These are phyloP conservation scores for Torymus texanus DNA, from an alignment of 2,888 invertebrate genomes.

Conservation along the genomic window DNA sequence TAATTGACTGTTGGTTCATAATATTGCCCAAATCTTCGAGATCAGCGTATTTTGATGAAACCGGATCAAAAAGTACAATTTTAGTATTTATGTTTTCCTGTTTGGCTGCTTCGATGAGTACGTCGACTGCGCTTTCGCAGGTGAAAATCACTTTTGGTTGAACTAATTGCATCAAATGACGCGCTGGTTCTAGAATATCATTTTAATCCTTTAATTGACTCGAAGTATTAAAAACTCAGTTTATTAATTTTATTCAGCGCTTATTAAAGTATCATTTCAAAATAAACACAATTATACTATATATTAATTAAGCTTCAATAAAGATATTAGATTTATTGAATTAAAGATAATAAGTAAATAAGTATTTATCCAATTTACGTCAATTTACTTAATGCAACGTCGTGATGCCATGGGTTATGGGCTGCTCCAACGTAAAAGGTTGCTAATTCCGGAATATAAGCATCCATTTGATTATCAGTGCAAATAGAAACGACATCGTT, in stretches of 20 bases:
- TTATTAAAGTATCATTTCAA: too few species aligned
- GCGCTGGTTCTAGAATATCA: conserved; percentile 60
- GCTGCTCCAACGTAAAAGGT: conserved; percentile 63
- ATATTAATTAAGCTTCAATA: too few species aligned
- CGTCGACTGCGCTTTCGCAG: conserved; percentile 38
- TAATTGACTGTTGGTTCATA: conserved; percentile 53
- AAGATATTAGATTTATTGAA: too few species aligned
- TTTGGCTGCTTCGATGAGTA: conserved; percentile 54
- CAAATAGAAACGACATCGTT: conserved; percentile 64
- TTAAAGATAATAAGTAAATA: too few species aligned
- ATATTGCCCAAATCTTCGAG: conserved; percentile 58
- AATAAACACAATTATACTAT: too few species aligned
- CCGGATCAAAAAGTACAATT: conserved; percentile 61
- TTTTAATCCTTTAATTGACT: too few species aligned
- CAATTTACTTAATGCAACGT: conserved; percentile 61
- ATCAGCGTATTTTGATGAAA: conserved; percentile 45
- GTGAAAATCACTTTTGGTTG: conserved; percentile 66
- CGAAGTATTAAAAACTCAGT: too few species aligned
- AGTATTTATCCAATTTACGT: too few species aligned
- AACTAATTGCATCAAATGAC: conserved; percentile 60
- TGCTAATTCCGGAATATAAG: conserved; percentile 63
- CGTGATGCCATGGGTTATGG: conserved; percentile 66
- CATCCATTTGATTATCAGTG: conserved; percentile 63
- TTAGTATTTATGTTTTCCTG: conserved; percentile 55
- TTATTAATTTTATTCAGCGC: too few species aligned